phyloP scores from a whole-genome alignment of 2,113 vertebrate species.

The Coreoperca whiteheadi region DNA sequence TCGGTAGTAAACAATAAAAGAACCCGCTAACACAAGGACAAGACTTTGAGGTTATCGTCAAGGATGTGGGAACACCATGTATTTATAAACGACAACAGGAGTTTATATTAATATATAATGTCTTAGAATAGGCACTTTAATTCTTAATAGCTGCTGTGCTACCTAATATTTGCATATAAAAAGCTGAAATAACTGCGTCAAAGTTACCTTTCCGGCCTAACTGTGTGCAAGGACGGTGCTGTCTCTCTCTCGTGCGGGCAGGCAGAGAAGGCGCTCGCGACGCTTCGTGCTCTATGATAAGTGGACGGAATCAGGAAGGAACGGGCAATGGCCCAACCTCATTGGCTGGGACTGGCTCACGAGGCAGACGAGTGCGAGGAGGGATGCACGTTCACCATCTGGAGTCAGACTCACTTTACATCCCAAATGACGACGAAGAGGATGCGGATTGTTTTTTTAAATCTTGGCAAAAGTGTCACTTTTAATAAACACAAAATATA shows the following conservation, averaged over 20 bases:
- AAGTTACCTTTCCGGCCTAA: conserved; percentile 78
- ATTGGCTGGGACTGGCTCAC: conserved; percentile 76
- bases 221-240: conserved; percentile 76
- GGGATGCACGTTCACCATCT: conserved; percentile 71
- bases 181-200: not conserved
- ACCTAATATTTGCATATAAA: rapidly evolving
- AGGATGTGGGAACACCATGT: not conserved
- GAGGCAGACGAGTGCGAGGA: conserved; percentile 46
- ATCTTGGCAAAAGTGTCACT: not conserved
- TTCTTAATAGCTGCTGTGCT: rapidly evolving
- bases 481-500: not conserved
- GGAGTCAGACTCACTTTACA: conserved; percentile 7
- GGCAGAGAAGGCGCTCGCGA: conserved; percentile 76
- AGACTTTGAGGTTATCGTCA: conserved; percentile 7
- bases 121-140: rapidly evolving
- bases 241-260: conserved; percentile 66
- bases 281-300: conserved; percentile 48
- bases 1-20: not conserved
- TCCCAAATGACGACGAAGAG: not conserved
- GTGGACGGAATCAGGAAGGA: conserved; percentile 70
- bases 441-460: conserved; percentile 38
- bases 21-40: conserved; percentile 30
- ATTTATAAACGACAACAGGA: not conserved
- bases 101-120: not conserved
- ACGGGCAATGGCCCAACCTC: not conserved